These are phyloP conservation scores for Brachypodius melanocephalos DNA, from an alignment of 2,113 vertebrate genomes.

Conservation along the genomic window DNA sequence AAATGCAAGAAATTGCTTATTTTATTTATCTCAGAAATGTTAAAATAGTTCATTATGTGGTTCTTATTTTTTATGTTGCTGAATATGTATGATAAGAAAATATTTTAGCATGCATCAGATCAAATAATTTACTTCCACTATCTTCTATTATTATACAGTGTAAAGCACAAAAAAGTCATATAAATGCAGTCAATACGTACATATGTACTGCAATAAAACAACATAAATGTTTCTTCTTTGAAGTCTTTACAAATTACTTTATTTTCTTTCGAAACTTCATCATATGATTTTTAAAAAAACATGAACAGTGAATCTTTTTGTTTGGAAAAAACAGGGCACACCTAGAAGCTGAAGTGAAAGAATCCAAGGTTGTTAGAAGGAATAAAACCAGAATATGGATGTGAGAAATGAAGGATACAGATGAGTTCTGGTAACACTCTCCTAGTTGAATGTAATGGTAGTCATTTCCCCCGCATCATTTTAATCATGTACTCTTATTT, in stretches of 20 bases:
- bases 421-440: conserved; percentile 22
- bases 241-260: neutral
- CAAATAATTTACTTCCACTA: neutral
- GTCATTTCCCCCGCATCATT: conserved; percentile 64
- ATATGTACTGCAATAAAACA: neutral
- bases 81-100: neutral
- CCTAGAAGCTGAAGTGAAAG: neutral
- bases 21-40: neutral
- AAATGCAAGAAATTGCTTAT: neutral
- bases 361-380: neutral
- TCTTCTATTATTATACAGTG: neutral
- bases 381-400: neutral
- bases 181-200: neutral
- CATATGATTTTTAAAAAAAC: neutral
- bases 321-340: neutral
- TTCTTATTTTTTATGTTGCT: neutral
- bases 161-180: neutral
- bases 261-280: neutral
- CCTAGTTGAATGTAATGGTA: conserved; percentile 41
- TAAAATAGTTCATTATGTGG: neutral
- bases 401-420: conserved; percentile 1
- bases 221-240: neutral
- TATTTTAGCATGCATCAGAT: neutral
- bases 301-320: neutral
- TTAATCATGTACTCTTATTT: conserved; percentile 76